Evolutionary conservation across 2,888 invertebrate genomes (phyloP).

Genomic region (Reticulitermes lucifugus): DNA sequence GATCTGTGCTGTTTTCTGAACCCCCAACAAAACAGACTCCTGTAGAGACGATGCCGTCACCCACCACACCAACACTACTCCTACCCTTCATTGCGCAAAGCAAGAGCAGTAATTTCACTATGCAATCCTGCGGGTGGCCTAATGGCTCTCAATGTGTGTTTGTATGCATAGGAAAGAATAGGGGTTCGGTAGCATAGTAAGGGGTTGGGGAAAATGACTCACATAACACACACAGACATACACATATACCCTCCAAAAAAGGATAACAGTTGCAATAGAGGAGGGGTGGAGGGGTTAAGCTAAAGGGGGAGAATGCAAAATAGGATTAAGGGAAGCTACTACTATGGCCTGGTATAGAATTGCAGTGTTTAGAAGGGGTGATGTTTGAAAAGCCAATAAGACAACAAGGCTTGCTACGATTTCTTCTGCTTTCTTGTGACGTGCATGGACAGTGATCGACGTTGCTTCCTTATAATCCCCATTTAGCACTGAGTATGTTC

Average conservation of each 20-base stretch:
- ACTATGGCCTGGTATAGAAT: conserved; percentile 38
- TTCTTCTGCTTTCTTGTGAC: not conserved
- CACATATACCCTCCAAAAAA: conserved; percentile 36
- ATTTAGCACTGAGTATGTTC: too few species aligned
- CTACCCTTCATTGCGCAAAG: conserved; percentile 35
- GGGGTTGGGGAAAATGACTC: conserved; percentile 51
- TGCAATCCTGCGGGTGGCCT: conserved; percentile 52
- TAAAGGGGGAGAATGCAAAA: conserved; percentile 46
- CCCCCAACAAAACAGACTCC: conserved; percentile 20
- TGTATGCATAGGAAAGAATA: conserved; percentile 50
- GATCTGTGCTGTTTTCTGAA: conserved; percentile 25
- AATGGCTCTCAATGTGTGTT: conserved; percentile 51
- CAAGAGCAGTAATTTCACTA: conserved; percentile 48
- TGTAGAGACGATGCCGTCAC: not conserved
- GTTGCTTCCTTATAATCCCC: too few species aligned
- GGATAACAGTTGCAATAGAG: conserved; percentile 35
- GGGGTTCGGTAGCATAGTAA: conserved; percentile 30
- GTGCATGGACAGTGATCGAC: too few species aligned
- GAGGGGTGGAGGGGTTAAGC: conserved; percentile 16
- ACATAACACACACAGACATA: conserved; percentile 49
- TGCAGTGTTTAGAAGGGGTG: conserved; percentile 46
- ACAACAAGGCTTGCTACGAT: conserved; percentile 24
- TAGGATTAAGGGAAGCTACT: conserved; percentile 51
- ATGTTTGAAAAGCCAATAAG: conserved; percentile 37
- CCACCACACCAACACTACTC: not conserved